Conservation (phyloP, 2,113 vertebrate species). For the Patagioenas fasciata region DNA sequence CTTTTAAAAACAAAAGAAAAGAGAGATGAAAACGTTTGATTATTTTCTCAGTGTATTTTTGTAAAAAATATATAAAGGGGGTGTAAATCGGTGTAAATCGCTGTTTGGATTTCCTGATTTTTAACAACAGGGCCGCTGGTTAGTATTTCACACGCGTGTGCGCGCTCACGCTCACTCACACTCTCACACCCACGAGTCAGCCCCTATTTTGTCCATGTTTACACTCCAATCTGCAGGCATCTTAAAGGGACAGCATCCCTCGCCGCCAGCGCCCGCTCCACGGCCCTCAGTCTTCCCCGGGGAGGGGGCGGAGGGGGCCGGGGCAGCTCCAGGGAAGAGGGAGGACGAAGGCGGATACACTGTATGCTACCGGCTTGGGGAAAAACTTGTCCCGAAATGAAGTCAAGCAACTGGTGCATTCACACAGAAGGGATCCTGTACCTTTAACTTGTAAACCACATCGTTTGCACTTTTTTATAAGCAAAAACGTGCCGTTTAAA, state of each 20-base stretch:
- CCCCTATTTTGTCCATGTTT: constrained; percentile 94
- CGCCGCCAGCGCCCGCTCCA: constrained; percentile 42
- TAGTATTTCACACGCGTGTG: constrained; percentile 77
- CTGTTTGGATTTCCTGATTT: constrained; percentile 98
- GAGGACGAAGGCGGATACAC: constrained; percentile 42
- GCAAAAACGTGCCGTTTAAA: constrained; percentile 89
- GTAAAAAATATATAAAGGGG: constrained; percentile 99
- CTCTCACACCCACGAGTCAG: constrained; percentile 80
- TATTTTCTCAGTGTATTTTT: constrained; percentile 99
- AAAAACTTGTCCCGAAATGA: constrained; percentile 28
- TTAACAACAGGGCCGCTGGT: constrained; percentile 90
- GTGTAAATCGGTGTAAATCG: constrained; percentile 97
- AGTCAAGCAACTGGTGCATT: constrained; percentile 71
- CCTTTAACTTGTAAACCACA: constrained; percentile 95
- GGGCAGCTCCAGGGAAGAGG: background rate
- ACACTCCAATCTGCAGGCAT: constrained; percentile 97
- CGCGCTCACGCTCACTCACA: constrained; percentile 70
- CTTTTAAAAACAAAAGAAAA: constrained; percentile 92
- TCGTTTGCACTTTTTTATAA: constrained; percentile 94
- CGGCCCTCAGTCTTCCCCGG: background rate
- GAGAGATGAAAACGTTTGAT: constrained; percentile 98
- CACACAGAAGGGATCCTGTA: constrained; percentile 92
- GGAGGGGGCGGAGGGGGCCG: background rate
- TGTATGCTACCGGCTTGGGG: constrained; percentile 50
- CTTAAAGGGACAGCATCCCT: constrained; percentile 96